Conservation (phyloP, 2,888 invertebrate species). For the Serripes groenlandicus region DNA sequence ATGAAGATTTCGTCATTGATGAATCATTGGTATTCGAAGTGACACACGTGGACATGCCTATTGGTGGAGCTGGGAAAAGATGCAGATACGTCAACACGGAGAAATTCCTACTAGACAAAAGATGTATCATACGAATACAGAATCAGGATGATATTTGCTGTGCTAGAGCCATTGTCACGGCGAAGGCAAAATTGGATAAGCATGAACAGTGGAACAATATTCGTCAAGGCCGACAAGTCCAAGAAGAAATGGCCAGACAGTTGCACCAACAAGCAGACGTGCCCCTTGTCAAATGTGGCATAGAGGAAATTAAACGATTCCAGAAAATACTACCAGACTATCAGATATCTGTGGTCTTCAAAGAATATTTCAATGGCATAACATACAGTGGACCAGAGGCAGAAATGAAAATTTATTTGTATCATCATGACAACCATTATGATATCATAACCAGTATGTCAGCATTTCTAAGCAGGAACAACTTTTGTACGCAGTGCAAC, state of each 20-base stretch:
- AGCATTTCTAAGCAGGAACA: slow-evolving; percentile 39
- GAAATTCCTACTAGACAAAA: slow-evolving; percentile 31
- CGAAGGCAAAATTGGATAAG: slow-evolving; percentile 45
- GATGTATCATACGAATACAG: slow-evolving; percentile 40
- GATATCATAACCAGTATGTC: slow-evolving; percentile 57
- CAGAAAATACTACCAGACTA: slow-evolving; percentile 32
- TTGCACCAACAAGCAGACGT: slow-evolving; percentile 41
- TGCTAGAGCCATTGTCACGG: slow-evolving; percentile 52
- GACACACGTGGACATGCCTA: slow-evolving; percentile 29
- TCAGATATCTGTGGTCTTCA: slow-evolving; percentile 45
- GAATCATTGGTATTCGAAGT: slow-evolving; percentile 39
- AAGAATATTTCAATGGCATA: slow-evolving; percentile 46
- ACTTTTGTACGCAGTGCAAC: slow-evolving; percentile 38
- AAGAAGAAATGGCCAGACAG: slow-evolving; percentile 33
- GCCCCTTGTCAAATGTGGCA: slow-evolving; percentile 37
- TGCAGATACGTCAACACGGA: slow-evolving; percentile 42
- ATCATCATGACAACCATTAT: slow-evolving; percentile 50
- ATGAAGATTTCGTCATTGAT: slow-evolving; percentile 45
- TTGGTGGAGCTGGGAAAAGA: slow-evolving; percentile 22
- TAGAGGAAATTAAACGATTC: slow-evolving; percentile 54
- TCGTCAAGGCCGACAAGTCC: slow-evolving; percentile 24
- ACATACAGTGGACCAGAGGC: slow-evolving; percentile 47
- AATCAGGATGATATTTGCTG: slow-evolving; percentile 54
- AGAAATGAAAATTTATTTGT: slow-evolving; percentile 38
- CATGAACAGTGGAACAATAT: slow-evolving; percentile 36